phyloP scores from a whole-genome alignment of 2,113 vertebrate genomes.

The Microcebus jonahi region DNA sequence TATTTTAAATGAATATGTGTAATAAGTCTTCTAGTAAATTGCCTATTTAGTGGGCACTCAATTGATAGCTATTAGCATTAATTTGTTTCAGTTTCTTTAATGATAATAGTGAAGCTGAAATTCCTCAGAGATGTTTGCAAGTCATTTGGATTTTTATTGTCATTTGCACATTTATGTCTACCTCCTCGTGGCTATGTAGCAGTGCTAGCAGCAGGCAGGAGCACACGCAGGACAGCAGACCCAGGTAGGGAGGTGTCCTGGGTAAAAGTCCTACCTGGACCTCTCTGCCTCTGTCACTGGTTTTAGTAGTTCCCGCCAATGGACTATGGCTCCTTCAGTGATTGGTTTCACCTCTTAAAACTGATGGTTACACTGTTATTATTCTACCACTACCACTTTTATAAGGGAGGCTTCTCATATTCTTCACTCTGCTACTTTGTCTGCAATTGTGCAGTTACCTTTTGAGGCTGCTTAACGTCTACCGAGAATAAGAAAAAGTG shows the following conservation, averaged over 20 bases:
- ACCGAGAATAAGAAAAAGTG: background rate
- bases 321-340: background rate
- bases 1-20: background rate
- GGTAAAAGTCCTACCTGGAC: fast-evolving
- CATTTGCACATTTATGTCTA: background rate
- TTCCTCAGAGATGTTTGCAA: background rate
- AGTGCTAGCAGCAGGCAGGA: background rate
- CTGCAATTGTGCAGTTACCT: background rate
- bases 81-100: background rate
- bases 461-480: background rate
- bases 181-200: background rate
- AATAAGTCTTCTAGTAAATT: background rate
- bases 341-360: background rate
- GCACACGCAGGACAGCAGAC: background rate
- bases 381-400: background rate
- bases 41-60: background rate
- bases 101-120: background rate
- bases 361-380: background rate
- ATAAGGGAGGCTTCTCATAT: background rate
- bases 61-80: background rate
- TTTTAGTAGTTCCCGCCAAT: background rate
- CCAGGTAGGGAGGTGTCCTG: background rate
- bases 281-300: background rate
- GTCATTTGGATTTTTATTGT: background rate
- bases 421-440: background rate